Base-by-base conservation (phyloP, 2,888 invertebrate species). In the Meandrusa payeni region DNA sequence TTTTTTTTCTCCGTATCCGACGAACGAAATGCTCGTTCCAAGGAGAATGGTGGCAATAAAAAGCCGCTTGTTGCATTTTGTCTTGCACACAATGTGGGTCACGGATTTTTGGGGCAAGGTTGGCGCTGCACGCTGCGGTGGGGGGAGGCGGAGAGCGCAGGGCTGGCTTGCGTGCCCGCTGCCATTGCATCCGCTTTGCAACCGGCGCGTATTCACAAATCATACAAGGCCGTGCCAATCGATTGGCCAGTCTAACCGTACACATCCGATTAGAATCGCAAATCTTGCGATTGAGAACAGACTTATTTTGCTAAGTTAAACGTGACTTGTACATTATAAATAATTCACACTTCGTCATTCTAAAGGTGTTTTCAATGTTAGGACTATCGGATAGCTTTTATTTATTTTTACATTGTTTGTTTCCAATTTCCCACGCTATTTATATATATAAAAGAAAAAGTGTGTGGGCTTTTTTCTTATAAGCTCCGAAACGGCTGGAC, bases 31-130 rank as follows among this genome's bases (percentile, higher is more conserved):
- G 58, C 45, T 53, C 50, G 41, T 55, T 63, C 58, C 68, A 70
- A 70, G 66, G 72, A 68, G 61, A 71, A 64, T 62, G 56, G 51
- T 55, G 50, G 61, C 56, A 68, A 69, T 78, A 80, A 82, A 79
- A 80, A 76, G n/a, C n/a, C 72, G 66, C 53, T 74, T 64, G 61
- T 66, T 81, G 76, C 78, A 79, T 80, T 83, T 80, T 77, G 74
- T 68, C 68, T 71, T 68, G 61, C 42, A 53, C 64, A 64, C 60
- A 78, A 86, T 82, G 82, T 86, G 69, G 85, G 86, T 85, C 85
- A 81, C 62, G 73, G 76, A 76, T 69, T 85, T 81, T 72, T 77
- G 83, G 71, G 76, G 86, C 86, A 87, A 86, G 86, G 82, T 82
- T 73, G 56, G 52, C 48, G 56, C 71, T 76, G 78, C 77, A 74